Evolutionary conservation across 2,113 vertebrate genomes (phyloP).

Genomic region (Macaca nemestrina): DNA sequence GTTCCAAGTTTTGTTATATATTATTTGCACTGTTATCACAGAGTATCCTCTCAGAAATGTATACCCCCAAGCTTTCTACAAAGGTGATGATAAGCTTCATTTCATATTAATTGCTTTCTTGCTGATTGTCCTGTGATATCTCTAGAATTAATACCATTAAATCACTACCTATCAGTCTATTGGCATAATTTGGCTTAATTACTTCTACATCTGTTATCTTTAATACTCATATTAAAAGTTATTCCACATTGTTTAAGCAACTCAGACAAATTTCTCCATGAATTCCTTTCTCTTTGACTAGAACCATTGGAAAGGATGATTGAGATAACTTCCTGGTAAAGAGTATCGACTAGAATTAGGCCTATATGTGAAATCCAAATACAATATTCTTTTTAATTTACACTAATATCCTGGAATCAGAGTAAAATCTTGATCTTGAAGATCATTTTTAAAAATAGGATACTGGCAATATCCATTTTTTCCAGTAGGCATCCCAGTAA

Average conservation of each 20-base stretch:
- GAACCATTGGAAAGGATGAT: neutral
- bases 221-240: constrained; percentile 34
- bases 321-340: neutral
- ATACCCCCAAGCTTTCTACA: neutral
- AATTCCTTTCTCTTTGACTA: neutral
- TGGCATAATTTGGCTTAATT: constrained; percentile 31
- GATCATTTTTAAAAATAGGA: neutral
- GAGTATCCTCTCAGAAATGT: neutral
- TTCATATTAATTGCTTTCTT: constrained; percentile 17
- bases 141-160: constrained; percentile 18
- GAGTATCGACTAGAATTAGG: neutral
- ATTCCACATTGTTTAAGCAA: neutral
- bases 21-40: neutral
- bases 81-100: neutral
- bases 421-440: neutral
- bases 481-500: neutral
- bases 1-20: neutral
- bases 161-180: neutral
- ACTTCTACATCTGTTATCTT: constrained; percentile 31
- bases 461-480: neutral
- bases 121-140: neutral
- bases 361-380: neutral
- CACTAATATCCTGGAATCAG: neutral
- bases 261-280: neutral
- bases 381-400: neutral